Conservation (phyloP, 2,888 invertebrate genomes). For the Sipha maydis region DNA sequence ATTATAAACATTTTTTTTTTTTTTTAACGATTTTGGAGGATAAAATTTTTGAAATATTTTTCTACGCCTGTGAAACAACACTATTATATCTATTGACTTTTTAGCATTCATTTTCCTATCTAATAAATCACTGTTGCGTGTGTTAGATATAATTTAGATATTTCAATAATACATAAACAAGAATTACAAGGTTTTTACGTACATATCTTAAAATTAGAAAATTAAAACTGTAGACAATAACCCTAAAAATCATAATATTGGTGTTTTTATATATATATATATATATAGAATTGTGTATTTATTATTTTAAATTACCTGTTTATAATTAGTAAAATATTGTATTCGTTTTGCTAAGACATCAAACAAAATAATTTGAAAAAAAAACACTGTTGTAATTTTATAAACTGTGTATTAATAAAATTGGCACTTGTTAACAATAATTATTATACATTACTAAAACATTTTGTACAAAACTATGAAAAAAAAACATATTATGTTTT, state of each 20-base stretch:
- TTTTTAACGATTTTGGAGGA: constrained; percentile 18
- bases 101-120: constrained; percentile 21
- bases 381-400: constrained; percentile 33
- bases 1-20: neutral
- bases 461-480: constrained; percentile 46
- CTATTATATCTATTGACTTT: constrained; percentile 13
- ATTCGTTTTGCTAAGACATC: constrained; percentile 16
- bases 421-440: constrained; percentile 48
- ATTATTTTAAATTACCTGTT: constrained; percentile 1
- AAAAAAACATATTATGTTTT: neutral
- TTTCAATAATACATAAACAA: constrained; percentile 27
- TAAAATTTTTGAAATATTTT: constrained; percentile 46
- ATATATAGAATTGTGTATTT: constrained; percentile 25
- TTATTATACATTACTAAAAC: constrained; percentile 6
- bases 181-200: constrained; percentile 59
- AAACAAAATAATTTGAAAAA: constrained; percentile 24
- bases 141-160: constrained; percentile 24
- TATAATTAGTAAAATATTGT: constrained; percentile 34
- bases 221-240: constrained; percentile 57
- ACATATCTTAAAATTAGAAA: constrained; percentile 61
- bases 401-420: constrained; percentile 33
- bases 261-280: neutral
- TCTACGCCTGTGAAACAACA: constrained; percentile 33
- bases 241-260: constrained; percentile 21
- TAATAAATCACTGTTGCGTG: constrained; percentile 18